Evolutionary conservation across 2,888 invertebrate species (phyloP).

Genomic region (Habrosyne pyritoides): DNA sequence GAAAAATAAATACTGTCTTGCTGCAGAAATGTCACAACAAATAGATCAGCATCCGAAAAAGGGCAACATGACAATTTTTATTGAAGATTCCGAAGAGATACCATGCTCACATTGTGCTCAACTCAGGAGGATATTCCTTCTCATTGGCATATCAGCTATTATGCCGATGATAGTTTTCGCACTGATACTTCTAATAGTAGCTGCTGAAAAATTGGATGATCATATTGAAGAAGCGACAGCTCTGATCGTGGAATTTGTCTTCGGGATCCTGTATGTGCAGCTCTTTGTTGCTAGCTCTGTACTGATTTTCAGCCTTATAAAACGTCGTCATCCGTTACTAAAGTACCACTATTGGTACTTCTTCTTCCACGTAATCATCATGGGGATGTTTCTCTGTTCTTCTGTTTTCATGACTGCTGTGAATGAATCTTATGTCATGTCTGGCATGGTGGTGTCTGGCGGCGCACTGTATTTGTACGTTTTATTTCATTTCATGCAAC

Average conservation of each 20-base stretch:
- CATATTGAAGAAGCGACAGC: conserved; percentile 35
- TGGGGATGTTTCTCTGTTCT: conserved; percentile 45
- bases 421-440: conserved; percentile 39
- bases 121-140: conserved; percentile 48
- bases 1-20: background rate
- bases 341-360: conserved; percentile 61
- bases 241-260: conserved; percentile 54
- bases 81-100: conserved; percentile 54
- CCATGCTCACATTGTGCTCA: conserved; percentile 52
- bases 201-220: conserved; percentile 32
- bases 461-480: conserved; percentile 47
- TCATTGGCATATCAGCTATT: conserved; percentile 60
- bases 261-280: conserved; percentile 57
- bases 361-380: conserved; percentile 50
- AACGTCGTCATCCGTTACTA: conserved; percentile 42
- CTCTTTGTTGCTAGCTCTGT: conserved; percentile 58
- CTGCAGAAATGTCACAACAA: background rate
- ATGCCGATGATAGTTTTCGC: conserved; percentile 60
- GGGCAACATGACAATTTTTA: conserved; percentile 42
- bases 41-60: background rate
- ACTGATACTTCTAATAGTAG: conserved; percentile 45
- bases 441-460: conserved; percentile 34
- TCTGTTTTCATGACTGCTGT: conserved; percentile 48
- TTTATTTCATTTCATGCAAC: conserved; percentile 42
- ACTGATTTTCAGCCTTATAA: conserved; percentile 50